Conservation (phyloP, 2,888 invertebrate genomes). For the Dusona sp. region DNA sequence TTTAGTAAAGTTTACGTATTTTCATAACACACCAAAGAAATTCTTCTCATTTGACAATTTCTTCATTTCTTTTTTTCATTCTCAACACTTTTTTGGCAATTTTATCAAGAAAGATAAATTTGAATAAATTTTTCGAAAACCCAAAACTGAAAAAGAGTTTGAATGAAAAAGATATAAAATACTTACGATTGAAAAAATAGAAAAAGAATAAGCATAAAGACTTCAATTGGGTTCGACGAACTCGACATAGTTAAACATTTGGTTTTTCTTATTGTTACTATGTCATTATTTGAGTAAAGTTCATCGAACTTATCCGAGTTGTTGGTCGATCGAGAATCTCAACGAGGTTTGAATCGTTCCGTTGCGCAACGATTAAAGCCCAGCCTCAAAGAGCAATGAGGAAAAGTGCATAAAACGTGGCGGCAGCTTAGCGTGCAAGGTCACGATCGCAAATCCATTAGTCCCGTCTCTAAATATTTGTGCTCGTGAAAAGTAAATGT, state of each 20-base stretch:
- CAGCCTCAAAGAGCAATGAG: background rate
- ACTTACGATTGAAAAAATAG: too few relatives aligned
- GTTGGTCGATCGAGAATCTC: constrained; percentile 52
- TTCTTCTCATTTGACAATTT: too few relatives aligned
- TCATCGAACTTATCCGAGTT: constrained; percentile 60
- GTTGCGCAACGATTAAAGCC: constrained; percentile 44
- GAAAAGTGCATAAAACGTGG: constrained; percentile 19
- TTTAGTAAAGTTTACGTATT: background rate
- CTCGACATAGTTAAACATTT: background rate
- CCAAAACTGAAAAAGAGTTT: too few relatives aligned
- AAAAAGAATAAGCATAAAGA: too few relatives aligned
- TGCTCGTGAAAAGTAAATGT: constrained; percentile 49
- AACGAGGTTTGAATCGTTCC: background rate
- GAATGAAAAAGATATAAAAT: too few relatives aligned
- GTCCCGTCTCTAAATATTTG: constrained; percentile 74
- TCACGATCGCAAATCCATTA: constrained; percentile 74
- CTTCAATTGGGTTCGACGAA: constrained; percentile 5
- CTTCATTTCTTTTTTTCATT: too few relatives aligned
- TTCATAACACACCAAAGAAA: too few relatives aligned
- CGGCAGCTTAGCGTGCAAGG: constrained; percentile 59
- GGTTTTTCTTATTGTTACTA: background rate
- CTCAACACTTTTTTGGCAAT: too few relatives aligned
- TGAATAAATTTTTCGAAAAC: too few relatives aligned
- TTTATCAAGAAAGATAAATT: too few relatives aligned
- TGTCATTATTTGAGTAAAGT: constrained; percentile 25